phyloP scores from a whole-genome alignment of 2,113 vertebrate species.

The Hippocampus mohnikei region DNA sequence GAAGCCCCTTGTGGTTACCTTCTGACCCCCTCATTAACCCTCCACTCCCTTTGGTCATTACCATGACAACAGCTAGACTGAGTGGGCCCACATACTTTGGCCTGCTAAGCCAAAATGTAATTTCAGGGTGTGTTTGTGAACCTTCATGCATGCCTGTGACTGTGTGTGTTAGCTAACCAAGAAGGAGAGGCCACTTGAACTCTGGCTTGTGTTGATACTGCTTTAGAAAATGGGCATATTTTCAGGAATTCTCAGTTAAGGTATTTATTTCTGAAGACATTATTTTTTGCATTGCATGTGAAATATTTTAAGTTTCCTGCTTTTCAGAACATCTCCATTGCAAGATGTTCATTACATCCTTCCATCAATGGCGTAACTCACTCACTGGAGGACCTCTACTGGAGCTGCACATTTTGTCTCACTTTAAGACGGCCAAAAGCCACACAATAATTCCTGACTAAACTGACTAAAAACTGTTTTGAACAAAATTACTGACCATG shows the following conservation, averaged over 20 bases:
- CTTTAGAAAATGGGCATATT: neutral
- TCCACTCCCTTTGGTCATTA: slow-evolving; percentile 20
- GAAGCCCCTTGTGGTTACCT: slow-evolving; percentile 42
- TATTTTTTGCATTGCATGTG: neutral
- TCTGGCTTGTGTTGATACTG: neutral
- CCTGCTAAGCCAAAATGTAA: slow-evolving; percentile 49
- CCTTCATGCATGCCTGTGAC: slow-evolving; percentile 37
- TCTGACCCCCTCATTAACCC: slow-evolving; percentile 46
- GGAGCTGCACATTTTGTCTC: slow-evolving; percentile 20
- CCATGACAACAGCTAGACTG: slow-evolving; percentile 31
- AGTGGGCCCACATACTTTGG: slow-evolving; percentile 53
- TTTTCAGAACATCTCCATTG: neutral
- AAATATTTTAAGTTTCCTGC: neutral
- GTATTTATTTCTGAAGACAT: neutral
- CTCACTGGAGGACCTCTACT: neutral
- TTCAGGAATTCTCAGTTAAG: neutral
- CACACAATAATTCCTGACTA: slow-evolving; percentile 16
- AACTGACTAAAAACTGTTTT: slow-evolving; percentile 14
- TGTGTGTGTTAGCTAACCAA: neutral
- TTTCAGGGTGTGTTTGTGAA: slow-evolving; percentile 55
- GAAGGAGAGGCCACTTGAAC: neutral
- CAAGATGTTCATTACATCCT: neutral
- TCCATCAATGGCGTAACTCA: neutral
- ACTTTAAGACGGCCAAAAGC: slow-evolving; percentile 24
- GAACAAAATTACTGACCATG: slow-evolving; percentile 14